Conservation (phyloP, 2,888 invertebrate species). For the Ophion ventricosus region DNA sequence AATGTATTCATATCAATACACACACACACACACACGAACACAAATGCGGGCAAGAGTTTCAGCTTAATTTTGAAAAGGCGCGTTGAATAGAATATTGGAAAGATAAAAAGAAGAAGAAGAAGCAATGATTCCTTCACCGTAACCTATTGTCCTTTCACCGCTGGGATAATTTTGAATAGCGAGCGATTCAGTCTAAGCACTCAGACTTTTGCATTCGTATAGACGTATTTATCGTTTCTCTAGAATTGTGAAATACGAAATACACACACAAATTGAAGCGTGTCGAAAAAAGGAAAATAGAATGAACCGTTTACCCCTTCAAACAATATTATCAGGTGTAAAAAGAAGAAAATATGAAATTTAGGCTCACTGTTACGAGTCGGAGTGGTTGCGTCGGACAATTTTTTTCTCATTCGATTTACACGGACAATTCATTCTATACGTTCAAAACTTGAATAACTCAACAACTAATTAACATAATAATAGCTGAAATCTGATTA, state of each 20-base stretch:
- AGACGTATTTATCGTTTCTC: slow-evolving; percentile 38
- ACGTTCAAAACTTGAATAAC: background rate
- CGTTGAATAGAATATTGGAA: slow-evolving; percentile 30
- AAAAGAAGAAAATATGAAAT: background rate
- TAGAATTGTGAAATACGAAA: slow-evolving; percentile 39
- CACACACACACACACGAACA: slow-evolving; percentile 24
- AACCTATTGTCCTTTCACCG: slow-evolving; percentile 52
- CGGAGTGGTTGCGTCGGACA: background rate
- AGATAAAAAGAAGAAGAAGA: slow-evolving; percentile 12
- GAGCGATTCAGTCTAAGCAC: slow-evolving; percentile 32
- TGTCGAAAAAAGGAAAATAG: background rate
- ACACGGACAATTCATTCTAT: background rate
- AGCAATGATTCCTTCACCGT: slow-evolving; percentile 27
- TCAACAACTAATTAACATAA: background rate
- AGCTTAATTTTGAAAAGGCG: slow-evolving; percentile 56
- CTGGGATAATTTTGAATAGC: slow-evolving; percentile 56
- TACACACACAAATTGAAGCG: slow-evolving; percentile 8
- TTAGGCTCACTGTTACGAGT: background rate
- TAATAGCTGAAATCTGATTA: background rate
- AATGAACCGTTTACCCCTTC: background rate
- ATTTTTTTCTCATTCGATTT: background rate
- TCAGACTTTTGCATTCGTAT: slow-evolving; percentile 9
- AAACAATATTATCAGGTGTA: background rate
- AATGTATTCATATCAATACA: slow-evolving; percentile 77
- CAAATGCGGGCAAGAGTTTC: slow-evolving; percentile 40